phyloP scores from a whole-genome alignment of 2,797 vertebrate species.

The Distichodus sexfasciatus region DNA sequence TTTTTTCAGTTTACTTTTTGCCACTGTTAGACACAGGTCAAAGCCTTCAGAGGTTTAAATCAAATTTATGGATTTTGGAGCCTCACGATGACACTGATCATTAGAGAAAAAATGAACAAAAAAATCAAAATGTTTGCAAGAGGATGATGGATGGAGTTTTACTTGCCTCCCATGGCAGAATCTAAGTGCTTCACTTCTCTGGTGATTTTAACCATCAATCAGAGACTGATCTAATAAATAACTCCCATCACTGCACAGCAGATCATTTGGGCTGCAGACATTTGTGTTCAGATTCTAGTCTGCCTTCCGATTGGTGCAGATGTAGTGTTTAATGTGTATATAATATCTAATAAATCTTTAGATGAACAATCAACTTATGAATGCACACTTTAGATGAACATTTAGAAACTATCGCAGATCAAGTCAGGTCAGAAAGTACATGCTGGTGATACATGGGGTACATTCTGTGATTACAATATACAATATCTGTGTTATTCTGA shows the following conservation, averaged over 20 bases:
- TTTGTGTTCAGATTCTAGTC: constrained; percentile 19
- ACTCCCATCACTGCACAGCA: constrained; percentile 13
- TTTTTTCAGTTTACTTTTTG: neutral
- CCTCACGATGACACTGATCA: neutral
- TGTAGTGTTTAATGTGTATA: neutral
- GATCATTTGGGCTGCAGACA: neutral
- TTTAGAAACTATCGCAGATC: too few species aligned
- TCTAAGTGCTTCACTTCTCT: constrained; percentile 27
- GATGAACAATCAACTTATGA: too few species aligned
- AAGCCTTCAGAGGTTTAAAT: neutral
- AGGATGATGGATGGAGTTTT: constrained; percentile 32
- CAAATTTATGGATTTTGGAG: constrained; percentile 1
- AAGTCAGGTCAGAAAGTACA: too few species aligned
- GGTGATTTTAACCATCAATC: constrained; percentile 36
- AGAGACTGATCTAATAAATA: constrained; percentile 27
- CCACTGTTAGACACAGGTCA: constrained; percentile 1
- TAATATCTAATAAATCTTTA: too few species aligned
- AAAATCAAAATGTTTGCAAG: neutral
- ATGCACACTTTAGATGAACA: too few species aligned
- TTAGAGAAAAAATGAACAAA: constrained; percentile 6
- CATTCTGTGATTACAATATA: too few species aligned
- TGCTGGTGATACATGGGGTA: too few species aligned
- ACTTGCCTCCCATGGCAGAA: constrained; percentile 26
- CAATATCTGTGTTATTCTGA: too few species aligned
- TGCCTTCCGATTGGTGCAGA: constrained; percentile 14